Conservation (phyloP, 2,113 vertebrate genomes). For the Cricetomys ansorgei region DNA sequence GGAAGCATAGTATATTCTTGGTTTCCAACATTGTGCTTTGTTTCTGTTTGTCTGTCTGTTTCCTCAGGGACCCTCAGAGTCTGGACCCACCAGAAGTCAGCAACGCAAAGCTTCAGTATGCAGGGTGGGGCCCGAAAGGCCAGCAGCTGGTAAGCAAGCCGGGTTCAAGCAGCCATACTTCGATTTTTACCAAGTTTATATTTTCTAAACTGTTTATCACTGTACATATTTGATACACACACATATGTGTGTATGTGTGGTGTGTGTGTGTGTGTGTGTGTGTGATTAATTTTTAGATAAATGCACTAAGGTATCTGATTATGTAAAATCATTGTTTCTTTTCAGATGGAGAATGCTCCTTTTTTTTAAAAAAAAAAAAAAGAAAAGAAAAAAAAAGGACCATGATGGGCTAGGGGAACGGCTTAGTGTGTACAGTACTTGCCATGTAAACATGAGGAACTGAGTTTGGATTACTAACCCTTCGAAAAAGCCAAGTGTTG, state of each 20-base stretch:
- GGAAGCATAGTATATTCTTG: neutral
- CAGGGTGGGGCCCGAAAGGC: conserved; percentile 97
- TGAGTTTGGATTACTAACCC: neutral
- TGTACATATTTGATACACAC: too few relatives aligned
- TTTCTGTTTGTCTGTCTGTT: conserved; percentile 54
- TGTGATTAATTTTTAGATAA: neutral
- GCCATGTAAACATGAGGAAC: neutral
- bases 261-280: neutral
- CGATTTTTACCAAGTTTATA: accelerated
- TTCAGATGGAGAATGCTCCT: neutral
- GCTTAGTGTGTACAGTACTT: too few relatives aligned
- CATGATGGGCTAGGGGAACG: too few relatives aligned
- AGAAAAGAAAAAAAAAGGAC: neutral
- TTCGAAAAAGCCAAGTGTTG: neutral
- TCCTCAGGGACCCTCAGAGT: conserved; percentile 93
- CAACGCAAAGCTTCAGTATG: conserved; percentile 95
- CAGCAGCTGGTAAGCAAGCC: conserved; percentile 96
- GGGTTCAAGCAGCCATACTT: accelerated
- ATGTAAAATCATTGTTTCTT: neutral
- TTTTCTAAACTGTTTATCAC: neutral
- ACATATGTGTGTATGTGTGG: neutral
- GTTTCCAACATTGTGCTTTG: conserved; percentile 70
- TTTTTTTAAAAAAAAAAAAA: too few relatives aligned
- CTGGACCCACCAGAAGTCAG: conserved; percentile 97
- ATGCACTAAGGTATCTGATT: too few relatives aligned